Conservation (phyloP, 2,888 invertebrate genomes). For the Pogonocherus hispidulus region DNA sequence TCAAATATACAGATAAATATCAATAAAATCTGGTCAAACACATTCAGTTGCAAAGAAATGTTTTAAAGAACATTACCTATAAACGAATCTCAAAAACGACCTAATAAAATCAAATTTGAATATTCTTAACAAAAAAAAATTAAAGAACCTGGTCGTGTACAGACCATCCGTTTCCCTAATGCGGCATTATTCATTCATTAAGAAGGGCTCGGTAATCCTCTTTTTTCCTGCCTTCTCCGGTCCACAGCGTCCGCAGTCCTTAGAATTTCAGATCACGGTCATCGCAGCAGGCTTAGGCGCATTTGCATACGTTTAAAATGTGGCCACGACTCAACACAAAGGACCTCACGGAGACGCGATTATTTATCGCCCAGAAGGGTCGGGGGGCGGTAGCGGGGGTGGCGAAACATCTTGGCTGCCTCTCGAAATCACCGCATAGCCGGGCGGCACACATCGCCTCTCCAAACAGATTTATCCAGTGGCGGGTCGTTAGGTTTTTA, state of each 20-base stretch:
- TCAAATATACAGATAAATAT: too few relatives aligned
- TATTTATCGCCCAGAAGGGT: constrained; percentile 64
- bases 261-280: constrained; percentile 67
- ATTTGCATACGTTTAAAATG: constrained; percentile 70
- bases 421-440: constrained; percentile 53
- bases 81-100: too few relatives aligned
- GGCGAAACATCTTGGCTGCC: constrained; percentile 62
- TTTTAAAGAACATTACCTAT: too few relatives aligned
- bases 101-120: too few relatives aligned
- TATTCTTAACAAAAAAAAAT: neutral
- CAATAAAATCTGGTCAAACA: too few relatives aligned
- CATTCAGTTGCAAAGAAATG: too few relatives aligned
- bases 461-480: constrained; percentile 35
- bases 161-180: neutral
- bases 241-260: constrained; percentile 55
- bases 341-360: constrained; percentile 67
- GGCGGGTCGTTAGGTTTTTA: too few relatives aligned
- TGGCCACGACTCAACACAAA: constrained; percentile 67
- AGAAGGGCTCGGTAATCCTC: constrained; percentile 36
- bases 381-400: constrained; percentile 52
- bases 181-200: constrained; percentile 21
- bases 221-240: constrained; percentile 55
- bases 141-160: neutral
- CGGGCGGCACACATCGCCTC: constrained; percentile 46
- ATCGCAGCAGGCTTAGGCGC: constrained; percentile 63